Conservation (phyloP, 2,888 invertebrate genomes). For the Lithophane ornitopus region DNA sequence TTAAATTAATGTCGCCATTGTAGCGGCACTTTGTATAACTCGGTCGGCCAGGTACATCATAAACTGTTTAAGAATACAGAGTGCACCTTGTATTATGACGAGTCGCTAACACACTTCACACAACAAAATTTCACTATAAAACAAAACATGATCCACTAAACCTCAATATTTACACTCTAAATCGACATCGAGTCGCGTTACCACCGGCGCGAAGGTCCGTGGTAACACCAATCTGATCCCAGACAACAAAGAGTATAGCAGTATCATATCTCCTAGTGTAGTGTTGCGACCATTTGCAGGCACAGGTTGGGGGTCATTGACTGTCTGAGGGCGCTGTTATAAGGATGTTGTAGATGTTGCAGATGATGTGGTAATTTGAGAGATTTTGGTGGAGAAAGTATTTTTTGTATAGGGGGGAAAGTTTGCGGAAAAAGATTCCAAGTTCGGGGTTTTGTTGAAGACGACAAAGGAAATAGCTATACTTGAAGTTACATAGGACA, state of each 20-base stretch:
- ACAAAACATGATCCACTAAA: conserved; percentile 10
- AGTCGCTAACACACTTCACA: background rate
- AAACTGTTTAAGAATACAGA: background rate
- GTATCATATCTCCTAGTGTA: conserved; percentile 48
- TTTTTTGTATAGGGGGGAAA: background rate
- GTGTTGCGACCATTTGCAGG: conserved; percentile 43
- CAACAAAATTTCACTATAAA: conserved; percentile 6
- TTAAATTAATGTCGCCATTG: too few relatives aligned
- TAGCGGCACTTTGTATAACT: too few relatives aligned
- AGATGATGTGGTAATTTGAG: conserved; percentile 1
- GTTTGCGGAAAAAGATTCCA: background rate
- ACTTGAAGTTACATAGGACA: background rate
- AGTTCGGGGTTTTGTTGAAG: background rate
- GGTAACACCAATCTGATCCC: conserved; percentile 42
- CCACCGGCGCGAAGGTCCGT: conserved; percentile 18
- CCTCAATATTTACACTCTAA: conserved; percentile 27
- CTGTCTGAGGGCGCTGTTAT: conserved; percentile 46
- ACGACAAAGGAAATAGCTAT: conserved; percentile 22
- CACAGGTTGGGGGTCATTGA: conserved; percentile 61
- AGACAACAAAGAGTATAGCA: conserved; percentile 67
- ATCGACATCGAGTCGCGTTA: conserved; percentile 34
- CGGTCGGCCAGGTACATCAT: too few relatives aligned
- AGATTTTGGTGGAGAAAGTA: background rate
- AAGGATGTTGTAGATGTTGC: background rate
- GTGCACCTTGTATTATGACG: background rate